These are phyloP conservation scores for Phrixothrix hirtus DNA, from an alignment of 2,888 invertebrate species.

Conservation along the genomic window DNA sequence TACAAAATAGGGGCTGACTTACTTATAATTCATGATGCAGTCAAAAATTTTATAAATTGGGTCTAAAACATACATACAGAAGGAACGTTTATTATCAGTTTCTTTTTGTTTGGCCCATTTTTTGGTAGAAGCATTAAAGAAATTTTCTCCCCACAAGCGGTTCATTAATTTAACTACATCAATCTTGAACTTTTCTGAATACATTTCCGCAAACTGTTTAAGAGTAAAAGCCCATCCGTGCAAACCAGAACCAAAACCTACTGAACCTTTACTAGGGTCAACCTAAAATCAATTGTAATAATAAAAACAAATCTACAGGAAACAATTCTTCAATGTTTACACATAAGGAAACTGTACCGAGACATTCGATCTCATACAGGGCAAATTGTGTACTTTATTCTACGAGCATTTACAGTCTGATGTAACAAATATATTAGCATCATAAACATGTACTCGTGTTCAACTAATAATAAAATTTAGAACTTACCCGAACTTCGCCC, in stretches of 20 bases:
- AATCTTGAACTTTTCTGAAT: constrained; percentile 98
- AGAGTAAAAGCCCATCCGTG: constrained; percentile 99
- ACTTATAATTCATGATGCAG: constrained; percentile 62
- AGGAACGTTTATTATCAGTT: constrained; percentile 91
- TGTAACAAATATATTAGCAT: constrained; percentile 5
- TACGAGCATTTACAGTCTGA: constrained; percentile 40
- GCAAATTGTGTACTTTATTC: constrained; percentile 47
- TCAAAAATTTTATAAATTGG: constrained; percentile 96
- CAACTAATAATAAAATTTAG: too few species aligned
- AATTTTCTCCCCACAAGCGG: constrained; percentile 97
- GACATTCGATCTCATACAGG: constrained; percentile 55
- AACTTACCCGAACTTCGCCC: constrained; percentile 95
- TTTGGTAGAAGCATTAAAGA: constrained; percentile 96
- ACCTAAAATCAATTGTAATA: constrained; percentile 57
- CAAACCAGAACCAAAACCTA: constrained; percentile 99
- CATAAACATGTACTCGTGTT: too few species aligned
- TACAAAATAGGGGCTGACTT: too few species aligned
- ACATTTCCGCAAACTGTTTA: constrained; percentile 99
- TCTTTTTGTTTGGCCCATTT: constrained; percentile 97
- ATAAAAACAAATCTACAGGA: too few species aligned
- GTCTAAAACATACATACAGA: constrained; percentile 98
- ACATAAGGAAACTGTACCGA: constrained; percentile 54
- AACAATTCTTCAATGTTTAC: constrained; percentile 58
- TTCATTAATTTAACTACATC: constrained; percentile 97
- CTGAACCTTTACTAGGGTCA: constrained; percentile 97